Conservation (phyloP, 2,888 invertebrate species). For the Hyppa rectilinea region DNA sequence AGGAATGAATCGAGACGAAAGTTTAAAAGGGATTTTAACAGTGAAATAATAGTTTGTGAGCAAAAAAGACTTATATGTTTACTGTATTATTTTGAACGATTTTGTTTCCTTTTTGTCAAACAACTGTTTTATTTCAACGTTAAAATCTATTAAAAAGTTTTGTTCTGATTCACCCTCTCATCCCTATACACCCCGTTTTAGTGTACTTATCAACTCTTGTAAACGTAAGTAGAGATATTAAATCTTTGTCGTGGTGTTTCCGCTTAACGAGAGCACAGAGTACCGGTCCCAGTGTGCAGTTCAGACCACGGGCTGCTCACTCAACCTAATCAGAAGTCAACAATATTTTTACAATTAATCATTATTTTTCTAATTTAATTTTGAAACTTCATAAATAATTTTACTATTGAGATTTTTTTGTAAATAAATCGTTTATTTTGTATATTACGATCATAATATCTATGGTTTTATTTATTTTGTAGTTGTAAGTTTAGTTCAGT, state of each 20-base stretch:
- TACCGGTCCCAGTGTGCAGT: constrained; percentile 1
- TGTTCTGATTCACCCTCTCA: no score
- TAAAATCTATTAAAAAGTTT: no score
- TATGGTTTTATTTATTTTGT: constrained; percentile 69
- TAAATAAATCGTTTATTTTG: constrained; percentile 69
- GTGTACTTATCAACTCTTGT: background rate
- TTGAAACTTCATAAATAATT: constrained; percentile 32
- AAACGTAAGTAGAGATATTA: constrained; percentile 1
- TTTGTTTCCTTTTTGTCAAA: no score
- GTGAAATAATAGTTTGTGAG: no score
- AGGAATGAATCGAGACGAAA: no score
- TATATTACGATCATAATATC: constrained; percentile 67
- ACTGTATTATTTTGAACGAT: no score
- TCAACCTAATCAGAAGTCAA: constrained; percentile 24
- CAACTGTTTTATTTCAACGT: no score
- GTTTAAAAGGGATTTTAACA: no score
- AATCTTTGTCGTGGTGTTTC: constrained; percentile 21
- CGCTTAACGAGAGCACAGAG: background rate
- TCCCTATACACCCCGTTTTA: no score
- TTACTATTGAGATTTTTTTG: constrained; percentile 58
- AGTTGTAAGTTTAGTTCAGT: constrained; percentile 41
- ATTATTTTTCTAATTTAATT: constrained; percentile 58
- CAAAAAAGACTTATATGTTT: no score
- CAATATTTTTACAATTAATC: constrained; percentile 33
- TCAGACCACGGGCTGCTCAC: constrained; percentile 19